A percentile compares a stretch with the other conserved stretches of the same genome.
Conservation (phyloP, 2,888 invertebrate genomes). For the Phytoseiulus persimilis region DNA sequence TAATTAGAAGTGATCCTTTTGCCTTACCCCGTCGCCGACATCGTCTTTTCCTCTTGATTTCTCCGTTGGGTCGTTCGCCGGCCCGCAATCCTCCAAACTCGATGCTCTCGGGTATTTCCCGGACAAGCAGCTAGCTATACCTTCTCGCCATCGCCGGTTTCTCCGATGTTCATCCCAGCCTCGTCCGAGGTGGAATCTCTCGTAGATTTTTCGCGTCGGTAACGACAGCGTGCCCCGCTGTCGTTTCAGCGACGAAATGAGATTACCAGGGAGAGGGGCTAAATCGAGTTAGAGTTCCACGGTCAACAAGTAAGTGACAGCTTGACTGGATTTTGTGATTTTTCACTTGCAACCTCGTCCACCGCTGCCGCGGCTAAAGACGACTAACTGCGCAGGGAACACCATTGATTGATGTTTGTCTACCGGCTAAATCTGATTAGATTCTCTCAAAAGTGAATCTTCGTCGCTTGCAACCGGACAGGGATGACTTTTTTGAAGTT, state of each 20-base stretch:
- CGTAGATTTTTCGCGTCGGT: background rate
- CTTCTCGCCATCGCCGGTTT: background rate
- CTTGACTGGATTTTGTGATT: conserved; percentile 38
- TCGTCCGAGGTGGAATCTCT: background rate
- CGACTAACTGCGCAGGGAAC: conserved; percentile 10
- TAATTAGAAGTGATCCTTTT: background rate
- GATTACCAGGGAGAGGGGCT: background rate
- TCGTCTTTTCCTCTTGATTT: background rate
- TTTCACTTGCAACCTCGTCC: conserved; percentile 17
- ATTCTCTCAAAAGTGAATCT: background rate
- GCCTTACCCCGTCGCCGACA: background rate
- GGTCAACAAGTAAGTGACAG: conserved; percentile 36
- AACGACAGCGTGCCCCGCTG: background rate
- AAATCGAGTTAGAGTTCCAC: conserved; percentile 29
- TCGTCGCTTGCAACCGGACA: background rate
- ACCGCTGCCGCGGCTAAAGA: background rate
- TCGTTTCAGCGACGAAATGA: conserved; percentile 9
- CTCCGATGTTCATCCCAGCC: background rate
- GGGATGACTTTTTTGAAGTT: background rate
- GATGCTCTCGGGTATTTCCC: background rate
- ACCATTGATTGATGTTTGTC: conserved; percentile 35
- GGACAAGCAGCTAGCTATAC: background rate
- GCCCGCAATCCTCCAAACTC: background rate
- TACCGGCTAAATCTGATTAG: conserved; percentile 20
- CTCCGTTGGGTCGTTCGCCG: background rate